A percentile compares a stretch with the other conserved stretches of the same genome.
Evolutionary conservation across 2,797 vertebrate species (phyloP).

Genomic region (Picus viridis): DNA sequence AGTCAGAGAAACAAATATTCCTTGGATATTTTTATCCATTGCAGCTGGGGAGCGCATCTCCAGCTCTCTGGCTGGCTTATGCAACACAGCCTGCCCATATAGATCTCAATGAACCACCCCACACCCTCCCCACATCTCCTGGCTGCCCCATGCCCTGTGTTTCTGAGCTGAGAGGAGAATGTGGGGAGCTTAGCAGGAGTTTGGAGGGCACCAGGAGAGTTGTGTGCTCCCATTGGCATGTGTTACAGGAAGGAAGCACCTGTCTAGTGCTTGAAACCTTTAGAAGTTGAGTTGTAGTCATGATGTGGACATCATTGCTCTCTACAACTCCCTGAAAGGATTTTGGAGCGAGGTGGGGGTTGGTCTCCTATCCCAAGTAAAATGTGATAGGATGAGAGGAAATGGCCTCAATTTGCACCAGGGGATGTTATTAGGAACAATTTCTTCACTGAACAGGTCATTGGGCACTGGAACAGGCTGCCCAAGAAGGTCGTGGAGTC

Average conservation of each 20-base stretch:
- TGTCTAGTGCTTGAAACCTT: not conserved
- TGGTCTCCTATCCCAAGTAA: too few species aligned
- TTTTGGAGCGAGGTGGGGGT: too few species aligned
- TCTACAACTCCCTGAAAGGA: too few species aligned
- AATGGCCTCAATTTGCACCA: too few species aligned
- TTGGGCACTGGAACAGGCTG: too few species aligned
- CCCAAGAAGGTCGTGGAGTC: too few species aligned
- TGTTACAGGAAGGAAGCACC: not conserved
- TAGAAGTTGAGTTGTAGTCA: too few species aligned
- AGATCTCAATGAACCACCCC: rapidly evolving
- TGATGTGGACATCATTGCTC: too few species aligned
- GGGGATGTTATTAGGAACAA: too few species aligned
- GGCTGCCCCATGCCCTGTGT: not conserved
- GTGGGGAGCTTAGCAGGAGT: not conserved
- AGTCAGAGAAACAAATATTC: slow-evolving; percentile 3
- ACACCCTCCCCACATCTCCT: not conserved
- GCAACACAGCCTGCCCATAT: not conserved
- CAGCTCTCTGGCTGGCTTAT: not conserved
- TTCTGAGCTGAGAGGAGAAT: rapidly evolving
- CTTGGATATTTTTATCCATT: slow-evolving; percentile 35
- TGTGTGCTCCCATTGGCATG: rapidly evolving
- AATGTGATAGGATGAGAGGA: too few species aligned
- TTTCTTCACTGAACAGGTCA: too few species aligned
- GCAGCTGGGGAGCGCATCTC: not conserved
- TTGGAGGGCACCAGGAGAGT: rapidly evolving